Base-by-base conservation (phyloP, 2,888 invertebrate genomes). In the Lapara coniferarum region DNA sequence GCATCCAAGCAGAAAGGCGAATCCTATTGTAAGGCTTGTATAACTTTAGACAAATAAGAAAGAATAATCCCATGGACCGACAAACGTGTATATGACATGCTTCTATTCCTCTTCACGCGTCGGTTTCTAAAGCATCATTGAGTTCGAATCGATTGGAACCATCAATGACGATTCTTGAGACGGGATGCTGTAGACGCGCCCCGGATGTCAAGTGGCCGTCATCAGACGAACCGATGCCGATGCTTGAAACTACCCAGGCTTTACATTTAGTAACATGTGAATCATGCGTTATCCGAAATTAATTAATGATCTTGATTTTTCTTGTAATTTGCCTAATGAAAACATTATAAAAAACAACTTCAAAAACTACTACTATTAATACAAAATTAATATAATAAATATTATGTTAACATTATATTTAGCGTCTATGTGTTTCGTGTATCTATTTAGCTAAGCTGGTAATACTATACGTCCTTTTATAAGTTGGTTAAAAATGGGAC, bases 61-160 rank as follows among this genome's bases (percentile, higher is more conserved):
- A 70, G 66, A 71, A 73, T 74, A 57, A 25, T 57, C 2, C 8
- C 37, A 7, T 37, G 7, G 8, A 7, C 37, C 37, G 37, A 1
- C 7, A 37, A 37, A 37, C 37, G 37, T 37, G 8, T 37, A 37
- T 25, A 25, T 2, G 25, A 25, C 37, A 37, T 37, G 37, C 37
- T 37, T 37, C 25, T 37, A 37, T 37, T 37, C 37, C 37, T 37
- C 37, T 25, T 25, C 25, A 51, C n/a, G 3, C 49, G 1, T 3
- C 59, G 12, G 12, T 57, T 57, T 13, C 14, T 16, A 19, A 46
- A 63, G 46, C 59, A 19, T 46, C 30, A 57, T 57, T 53, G 6
- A 16, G 53, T 14, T 2, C 53, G 25, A 4, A 37, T 30, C 12
- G 46, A 46, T 63, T 63, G 59, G 13, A 63, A 12, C 46, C 13